phyloP scores from a whole-genome alignment of 35 echinoderm and acorn worm species.

The Apostichopus parvimensis region DNA sequence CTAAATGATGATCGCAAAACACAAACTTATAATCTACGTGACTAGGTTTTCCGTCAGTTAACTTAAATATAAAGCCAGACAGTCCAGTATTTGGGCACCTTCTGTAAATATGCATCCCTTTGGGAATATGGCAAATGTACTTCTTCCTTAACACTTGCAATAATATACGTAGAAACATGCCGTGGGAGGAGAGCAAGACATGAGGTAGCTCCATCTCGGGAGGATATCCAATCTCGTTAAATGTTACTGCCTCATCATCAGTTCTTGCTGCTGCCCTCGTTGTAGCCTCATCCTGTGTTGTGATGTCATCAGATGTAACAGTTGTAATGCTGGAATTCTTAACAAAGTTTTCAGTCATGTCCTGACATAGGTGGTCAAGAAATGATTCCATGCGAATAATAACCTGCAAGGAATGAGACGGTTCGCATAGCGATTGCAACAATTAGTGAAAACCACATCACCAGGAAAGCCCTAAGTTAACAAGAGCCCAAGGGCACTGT shows the following conservation, averaged over 20 bases:
- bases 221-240: not conserved
- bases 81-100: not conserved
- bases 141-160: constrained; percentile 1
- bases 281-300: not conserved
- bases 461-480: no score
- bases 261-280: no score
- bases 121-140: not conserved
- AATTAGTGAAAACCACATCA: no score
- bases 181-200: not conserved
- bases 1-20: not conserved
- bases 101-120: not conserved
- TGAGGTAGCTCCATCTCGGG: not conserved
- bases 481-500: no score
- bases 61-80: not conserved
- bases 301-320: not conserved
- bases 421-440: no score
- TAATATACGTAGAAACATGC: not conserved
- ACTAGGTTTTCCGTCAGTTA: not conserved
- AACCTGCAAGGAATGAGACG: not conserved
- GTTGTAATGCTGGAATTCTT: not conserved
- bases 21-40: constrained; percentile 2
- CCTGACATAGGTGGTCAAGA: not conserved
- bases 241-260: not conserved
- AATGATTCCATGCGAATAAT: not conserved
- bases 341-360: not conserved